A percentile compares a stretch with the other conserved stretches of the same genome.
Evolutionary conservation across 2,113 vertebrate species (phyloP).

Genomic region (Probosciger aterrimus): DNA sequence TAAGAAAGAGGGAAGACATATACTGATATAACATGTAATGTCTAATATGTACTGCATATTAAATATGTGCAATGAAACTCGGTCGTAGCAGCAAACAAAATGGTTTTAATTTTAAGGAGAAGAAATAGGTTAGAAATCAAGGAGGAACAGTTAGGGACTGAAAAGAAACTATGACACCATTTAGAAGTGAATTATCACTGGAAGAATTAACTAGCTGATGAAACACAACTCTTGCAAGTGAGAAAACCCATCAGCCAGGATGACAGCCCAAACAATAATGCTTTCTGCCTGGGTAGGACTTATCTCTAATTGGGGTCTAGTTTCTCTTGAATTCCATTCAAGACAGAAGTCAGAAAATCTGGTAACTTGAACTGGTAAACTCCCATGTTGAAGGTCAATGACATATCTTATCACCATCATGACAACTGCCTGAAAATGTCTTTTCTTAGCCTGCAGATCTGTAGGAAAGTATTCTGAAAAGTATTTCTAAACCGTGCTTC

Average conservation of each 20-base stretch:
- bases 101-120: not conserved
- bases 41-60: not conserved
- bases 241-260: not conserved
- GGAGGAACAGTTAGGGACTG: not conserved
- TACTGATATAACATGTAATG: not conserved
- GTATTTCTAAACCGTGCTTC: not conserved
- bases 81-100: not conserved
- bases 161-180: not conserved
- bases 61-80: not conserved
- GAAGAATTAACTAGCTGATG: not conserved
- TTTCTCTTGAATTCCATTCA: constrained; percentile 20
- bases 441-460: not conserved
- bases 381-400: not conserved
- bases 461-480: not conserved
- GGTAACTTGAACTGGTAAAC: not conserved
- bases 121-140: not conserved
- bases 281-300: not conserved
- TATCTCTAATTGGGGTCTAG: not conserved
- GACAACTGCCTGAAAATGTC: constrained; percentile 12
- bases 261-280: not conserved
- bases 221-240: not conserved
- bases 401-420: not conserved
- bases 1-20: not conserved
- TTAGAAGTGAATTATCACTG: not conserved
- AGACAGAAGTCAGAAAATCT: not conserved